These are phyloP conservation scores for Lepidonotus clava DNA, from an alignment of 2,888 invertebrate genomes.

Conservation along the genomic window DNA sequence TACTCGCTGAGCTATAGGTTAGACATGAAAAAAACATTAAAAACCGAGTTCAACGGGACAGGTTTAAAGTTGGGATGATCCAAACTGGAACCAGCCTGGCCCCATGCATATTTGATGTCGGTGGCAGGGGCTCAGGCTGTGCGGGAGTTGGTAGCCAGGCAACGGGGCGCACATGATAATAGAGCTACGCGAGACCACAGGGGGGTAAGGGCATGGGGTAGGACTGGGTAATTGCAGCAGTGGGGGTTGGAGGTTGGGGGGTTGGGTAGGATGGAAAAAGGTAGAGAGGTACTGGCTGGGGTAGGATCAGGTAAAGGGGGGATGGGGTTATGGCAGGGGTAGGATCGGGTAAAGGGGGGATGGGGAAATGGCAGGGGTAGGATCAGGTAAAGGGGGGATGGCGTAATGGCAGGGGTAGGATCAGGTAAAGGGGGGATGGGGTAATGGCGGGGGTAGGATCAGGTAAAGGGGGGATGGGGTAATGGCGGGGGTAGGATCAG, in stretches of 20 bases:
- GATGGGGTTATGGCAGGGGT: neutral
- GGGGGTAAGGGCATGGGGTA: too few species aligned
- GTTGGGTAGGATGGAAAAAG: neutral
- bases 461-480: neutral
- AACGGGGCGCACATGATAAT: constrained; percentile 31
- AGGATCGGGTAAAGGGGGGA: neutral
- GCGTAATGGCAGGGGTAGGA: neutral
- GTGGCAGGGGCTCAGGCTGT: neutral
- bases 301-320: neutral
- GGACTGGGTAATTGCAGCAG: too few species aligned
- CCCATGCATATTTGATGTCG: neutral
- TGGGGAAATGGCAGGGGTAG: neutral
- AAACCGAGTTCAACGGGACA: too few species aligned
- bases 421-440: neutral
- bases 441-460: neutral
- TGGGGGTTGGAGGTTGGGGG: too few species aligned
- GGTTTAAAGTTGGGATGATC: constrained; percentile 14
- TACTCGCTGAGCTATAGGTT: too few species aligned
- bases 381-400: neutral
- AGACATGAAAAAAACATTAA: too few species aligned
- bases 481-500: neutral
- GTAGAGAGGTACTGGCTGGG: neutral
- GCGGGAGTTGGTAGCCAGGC: neutral
- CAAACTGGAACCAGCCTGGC: neutral
- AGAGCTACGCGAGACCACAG: too few species aligned